Evolutionary conservation across 2,888 invertebrate genomes (phyloP).

Genomic region (Orgyia antiqua): DNA sequence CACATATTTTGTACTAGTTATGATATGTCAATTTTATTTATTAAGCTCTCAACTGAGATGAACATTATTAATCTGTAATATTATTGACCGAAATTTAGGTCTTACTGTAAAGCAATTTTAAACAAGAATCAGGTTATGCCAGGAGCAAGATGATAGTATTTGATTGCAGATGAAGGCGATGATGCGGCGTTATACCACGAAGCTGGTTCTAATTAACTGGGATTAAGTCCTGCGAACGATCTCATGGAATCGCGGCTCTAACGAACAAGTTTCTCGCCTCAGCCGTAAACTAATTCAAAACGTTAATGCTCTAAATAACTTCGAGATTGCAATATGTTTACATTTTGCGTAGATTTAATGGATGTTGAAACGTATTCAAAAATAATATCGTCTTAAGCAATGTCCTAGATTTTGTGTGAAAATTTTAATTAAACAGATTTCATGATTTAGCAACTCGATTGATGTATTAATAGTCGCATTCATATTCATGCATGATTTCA

Average conservation of each 20-base stretch:
- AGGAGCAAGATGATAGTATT: constrained; percentile 15
- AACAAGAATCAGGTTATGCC: constrained; percentile 25
- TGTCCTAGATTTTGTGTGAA: neutral
- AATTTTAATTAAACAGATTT: neutral
- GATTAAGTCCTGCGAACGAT: constrained; percentile 53
- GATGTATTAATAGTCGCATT: too few species aligned
- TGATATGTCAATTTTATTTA: too few species aligned
- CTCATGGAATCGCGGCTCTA: constrained; percentile 38
- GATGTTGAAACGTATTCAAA: constrained; percentile 11
- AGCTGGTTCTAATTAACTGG: constrained; percentile 53
- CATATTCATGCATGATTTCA: too few species aligned
- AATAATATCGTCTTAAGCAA: constrained; percentile 2
- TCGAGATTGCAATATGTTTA: constrained; percentile 38
- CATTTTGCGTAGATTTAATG: constrained; percentile 14
- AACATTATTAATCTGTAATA: too few species aligned
- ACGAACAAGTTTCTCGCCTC: constrained; percentile 33
- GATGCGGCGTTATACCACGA: constrained; percentile 32
- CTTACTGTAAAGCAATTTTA: too few species aligned
- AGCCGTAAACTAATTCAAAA: constrained; percentile 34
- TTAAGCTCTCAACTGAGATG: too few species aligned
- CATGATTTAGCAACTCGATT: neutral
- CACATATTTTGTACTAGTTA: too few species aligned
- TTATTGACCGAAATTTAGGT: too few species aligned
- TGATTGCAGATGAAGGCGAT: constrained; percentile 18
- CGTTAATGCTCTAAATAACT: constrained; percentile 37